Evolutionary conservation across 2,888 invertebrate species (phyloP), one percentile per base, ranked within the genome.

Genomic region (Apamea monoglypha): DNA sequence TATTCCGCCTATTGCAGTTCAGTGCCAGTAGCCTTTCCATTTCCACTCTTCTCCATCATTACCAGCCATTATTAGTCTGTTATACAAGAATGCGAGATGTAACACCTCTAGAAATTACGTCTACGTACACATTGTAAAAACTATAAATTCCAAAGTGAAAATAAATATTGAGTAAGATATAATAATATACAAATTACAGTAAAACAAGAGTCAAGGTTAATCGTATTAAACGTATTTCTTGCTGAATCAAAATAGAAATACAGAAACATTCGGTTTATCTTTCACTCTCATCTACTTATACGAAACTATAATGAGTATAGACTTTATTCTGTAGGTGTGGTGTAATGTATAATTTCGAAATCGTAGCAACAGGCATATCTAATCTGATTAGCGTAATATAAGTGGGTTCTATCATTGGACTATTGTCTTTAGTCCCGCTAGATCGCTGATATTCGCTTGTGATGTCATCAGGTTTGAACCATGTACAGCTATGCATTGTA

Each of bases 321-420:
- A 69, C 63, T 53, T 50, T 71, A 67, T 67, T 86, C 29, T 47
- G 70, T 75, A 74, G 40, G 83, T 81, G 74, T 74, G 59, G 25
- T 61, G 76, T 69, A 88, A 81, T 88, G 63, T 75, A 44, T 76
- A 74, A 74, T 86, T 86, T 80, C 69, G 68, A 78, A 86, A 77
- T 83, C 50, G 53, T 70, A 68, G 14, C n/a, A 85, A 72, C 40
- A 63, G 29, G 61, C 88, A 25, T 85, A 76, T 88, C 86, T 87
- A 85, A 85, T 88, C 85, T 77, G 85, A 77, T 88, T 77, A 87
- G 44, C 29, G 68, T 44, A 69, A 59, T 61, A 63, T 85, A 77
- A 85, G 63, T 85, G 74, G 59, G 88, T 88, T 70, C 76, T 73
- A 74, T 81, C 53, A 69, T 84, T 78, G 73, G 64, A 29, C 68